Evolutionary conservation across 2,113 vertebrate genomes (phyloP), one percentile per base, ranked within the genome.

Genomic region (Lucifuga dentata): DNA sequence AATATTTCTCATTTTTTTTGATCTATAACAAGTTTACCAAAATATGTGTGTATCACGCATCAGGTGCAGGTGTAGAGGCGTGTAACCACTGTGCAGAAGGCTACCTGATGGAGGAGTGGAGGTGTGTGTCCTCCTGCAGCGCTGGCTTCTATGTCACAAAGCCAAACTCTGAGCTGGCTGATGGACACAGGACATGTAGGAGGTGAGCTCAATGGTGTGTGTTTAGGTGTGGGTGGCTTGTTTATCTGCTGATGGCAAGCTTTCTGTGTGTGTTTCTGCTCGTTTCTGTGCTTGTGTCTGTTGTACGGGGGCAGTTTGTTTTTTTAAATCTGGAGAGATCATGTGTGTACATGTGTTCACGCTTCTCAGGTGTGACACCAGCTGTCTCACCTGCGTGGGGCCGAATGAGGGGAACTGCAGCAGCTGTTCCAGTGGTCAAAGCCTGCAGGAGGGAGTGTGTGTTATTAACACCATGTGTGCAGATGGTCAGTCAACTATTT

Each of bases 101-200:
- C 33, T 95, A 93, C 87, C 84, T 95, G 81, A 94, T 95, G 94
- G 96, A 99, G 87, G 95, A 97, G 57, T 95, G 96, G 90, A 94
- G 88, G 74, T 99, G 96, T 72, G 95, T 98, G 64, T 85, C 90
- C 32, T 93, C 92, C 68, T 99, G 97, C 78, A 95, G 93, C 7
- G 79, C 85, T 73, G 94, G 94, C 76, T 95, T 96, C 88, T 98
- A 95, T 40, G 85, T 94, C 57, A 60, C 59, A 23, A 92, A 95
- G 76, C 89, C 89, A 32, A 79, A 81, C 78, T 80, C 87, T 69
- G 94, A 95, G 81, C 68, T 40, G 83, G 82, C 57, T 83, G 91
- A 85, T 83, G 92, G 82, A 92, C 93, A 89, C 65, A 77, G 82
- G 83, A 72, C 66, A 93, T 98, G 97, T 89, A 95, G 92, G 91